Percentiles rank a stretch among this genome's conserved stretches.
phyloP scores from a whole-genome alignment of 2,797 vertebrate species.

The Leptodactylus fallax region DNA sequence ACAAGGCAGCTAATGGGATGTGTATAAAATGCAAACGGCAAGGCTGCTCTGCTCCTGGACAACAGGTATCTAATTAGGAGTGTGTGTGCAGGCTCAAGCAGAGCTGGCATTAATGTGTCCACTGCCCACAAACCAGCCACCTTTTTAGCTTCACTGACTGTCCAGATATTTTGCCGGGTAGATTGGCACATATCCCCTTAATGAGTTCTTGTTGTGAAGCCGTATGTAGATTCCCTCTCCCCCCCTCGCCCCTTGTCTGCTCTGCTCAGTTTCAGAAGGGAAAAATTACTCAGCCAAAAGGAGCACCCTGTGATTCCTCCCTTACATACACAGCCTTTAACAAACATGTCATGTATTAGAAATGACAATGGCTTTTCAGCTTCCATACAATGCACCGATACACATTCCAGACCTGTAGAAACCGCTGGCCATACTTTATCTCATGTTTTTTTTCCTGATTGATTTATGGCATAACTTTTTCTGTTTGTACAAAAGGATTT shows the following conservation, averaged over 20 bases:
- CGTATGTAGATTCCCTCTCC: slow-evolving; percentile 59
- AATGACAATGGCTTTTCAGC: slow-evolving; percentile 58
- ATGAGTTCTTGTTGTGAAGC: slow-evolving; percentile 66
- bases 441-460: slow-evolving; percentile 30
- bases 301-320: slow-evolving; percentile 57
- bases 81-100: slow-evolving; percentile 64
- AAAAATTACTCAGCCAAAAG: slow-evolving; percentile 62
- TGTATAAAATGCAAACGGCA: slow-evolving; percentile 69
- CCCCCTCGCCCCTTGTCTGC: slow-evolving; percentile 49
- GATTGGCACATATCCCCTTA: slow-evolving; percentile 68
- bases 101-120: slow-evolving; percentile 67
- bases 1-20: slow-evolving; percentile 68
- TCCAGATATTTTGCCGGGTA: slow-evolving; percentile 66
- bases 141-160: slow-evolving; percentile 66
- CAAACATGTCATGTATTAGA: slow-evolving; percentile 62
- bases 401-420: slow-evolving; percentile 38
- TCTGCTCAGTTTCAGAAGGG: slow-evolving; percentile 60
- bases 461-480: slow-evolving; percentile 32
- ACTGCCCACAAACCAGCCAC: slow-evolving; percentile 68
- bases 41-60: slow-evolving; percentile 64
- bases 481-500: slow-evolving; percentile 33
- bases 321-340: slow-evolving; percentile 53
- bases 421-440: slow-evolving; percentile 11
- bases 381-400: slow-evolving; percentile 23
- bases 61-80: slow-evolving; percentile 69